Evolutionary conservation across 2,888 invertebrate genomes (phyloP).

Genomic region (Cosmorhoe ocellata): DNA sequence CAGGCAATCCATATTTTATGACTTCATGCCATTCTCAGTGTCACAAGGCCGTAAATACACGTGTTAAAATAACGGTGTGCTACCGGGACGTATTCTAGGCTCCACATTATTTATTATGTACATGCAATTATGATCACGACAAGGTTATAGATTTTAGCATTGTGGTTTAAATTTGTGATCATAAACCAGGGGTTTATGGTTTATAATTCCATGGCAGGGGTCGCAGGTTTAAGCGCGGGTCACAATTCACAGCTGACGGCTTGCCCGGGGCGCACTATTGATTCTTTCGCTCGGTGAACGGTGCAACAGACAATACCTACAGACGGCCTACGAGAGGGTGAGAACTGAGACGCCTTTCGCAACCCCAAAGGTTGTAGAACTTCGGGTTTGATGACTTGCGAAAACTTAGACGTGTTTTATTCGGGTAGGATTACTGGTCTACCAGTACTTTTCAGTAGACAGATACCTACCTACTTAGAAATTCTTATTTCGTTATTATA

Average conservation of each 20-base stretch:
- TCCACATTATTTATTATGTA: conserved; percentile 11
- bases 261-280: conserved; percentile 24
- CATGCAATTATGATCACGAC: not conserved
- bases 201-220: conserved; percentile 19
- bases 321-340: conserved; percentile 14
- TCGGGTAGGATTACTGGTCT: too few relatives aligned
- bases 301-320: conserved; percentile 7
- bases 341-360: conserved; percentile 7
- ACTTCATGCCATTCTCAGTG: conserved; percentile 17
- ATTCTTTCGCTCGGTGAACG: conserved; percentile 15
- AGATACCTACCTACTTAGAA: too few relatives aligned
- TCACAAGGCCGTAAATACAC: conserved; percentile 23
- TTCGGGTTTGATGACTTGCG: conserved; percentile 18
- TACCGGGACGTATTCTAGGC: conserved; percentile 16
- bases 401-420: not conserved
- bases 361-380: conserved; percentile 2
- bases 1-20: conserved; percentile 26
- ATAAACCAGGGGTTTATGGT: not conserved
- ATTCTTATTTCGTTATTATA: too few relatives aligned
- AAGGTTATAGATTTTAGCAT: not conserved
- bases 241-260: conserved; percentile 34
- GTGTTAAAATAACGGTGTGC: conserved; percentile 22
- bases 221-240: conserved; percentile 14
- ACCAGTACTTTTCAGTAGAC: not conserved
- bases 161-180: not conserved